Percentiles rank a stretch among this genome's conserved stretches.
Conservation (phyloP, 1,140 invertebrate species). For the Periplaneta americana region DNA sequence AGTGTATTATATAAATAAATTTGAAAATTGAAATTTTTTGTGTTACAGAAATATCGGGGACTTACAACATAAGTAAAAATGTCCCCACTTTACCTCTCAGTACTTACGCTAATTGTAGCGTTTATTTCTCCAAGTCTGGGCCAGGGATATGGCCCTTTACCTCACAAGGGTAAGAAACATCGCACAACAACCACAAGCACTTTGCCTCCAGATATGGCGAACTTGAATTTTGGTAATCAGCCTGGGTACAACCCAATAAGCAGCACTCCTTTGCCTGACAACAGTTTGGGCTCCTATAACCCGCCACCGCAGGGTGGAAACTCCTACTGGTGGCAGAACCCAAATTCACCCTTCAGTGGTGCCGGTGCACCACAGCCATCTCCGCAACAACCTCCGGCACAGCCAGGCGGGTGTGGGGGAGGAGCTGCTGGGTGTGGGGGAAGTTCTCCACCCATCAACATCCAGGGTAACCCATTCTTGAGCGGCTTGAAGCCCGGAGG, state of each 20-base stretch:
- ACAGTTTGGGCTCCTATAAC: neutral
- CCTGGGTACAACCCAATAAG: neutral
- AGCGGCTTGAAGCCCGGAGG: neutral
- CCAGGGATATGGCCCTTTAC: neutral
- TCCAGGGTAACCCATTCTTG: constrained; percentile 9
- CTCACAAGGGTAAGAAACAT: neutral
- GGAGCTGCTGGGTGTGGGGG: neutral
- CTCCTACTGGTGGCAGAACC: neutral
- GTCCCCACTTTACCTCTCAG: neutral
- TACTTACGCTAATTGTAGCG: neutral
- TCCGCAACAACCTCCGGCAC: neutral
- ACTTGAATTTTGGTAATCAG: neutral
- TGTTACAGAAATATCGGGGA: too few relatives aligned
- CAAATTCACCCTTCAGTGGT: neutral
- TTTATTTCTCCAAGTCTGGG: neutral
- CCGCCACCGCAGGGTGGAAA: neutral
- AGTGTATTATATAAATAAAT: too few relatives aligned
- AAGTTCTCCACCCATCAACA: neutral
- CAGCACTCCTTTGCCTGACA: neutral
- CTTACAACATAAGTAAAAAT: neutral
- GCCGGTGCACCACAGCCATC: too few relatives aligned
- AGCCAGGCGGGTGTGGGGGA: neutral
- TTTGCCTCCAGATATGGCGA: neutral
- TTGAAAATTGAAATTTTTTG: too few relatives aligned
- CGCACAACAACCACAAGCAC: neutral